phyloP scores from a whole-genome alignment of 1,140 invertebrate species.

The Sogatella furcifera region DNA sequence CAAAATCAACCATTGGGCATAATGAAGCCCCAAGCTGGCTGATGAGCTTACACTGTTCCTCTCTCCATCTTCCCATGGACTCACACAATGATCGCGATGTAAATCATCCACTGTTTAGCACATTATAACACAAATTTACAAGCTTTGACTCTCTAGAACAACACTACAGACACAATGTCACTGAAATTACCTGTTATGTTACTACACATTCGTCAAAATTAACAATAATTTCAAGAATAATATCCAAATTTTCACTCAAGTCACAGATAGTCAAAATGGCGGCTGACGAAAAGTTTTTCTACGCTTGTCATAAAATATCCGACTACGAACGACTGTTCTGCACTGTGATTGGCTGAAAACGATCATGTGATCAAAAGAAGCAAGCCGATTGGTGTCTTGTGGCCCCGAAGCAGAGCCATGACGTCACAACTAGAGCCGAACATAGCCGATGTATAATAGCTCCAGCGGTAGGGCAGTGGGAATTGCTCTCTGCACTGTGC shows the following conservation, averaged over 20 bases:
- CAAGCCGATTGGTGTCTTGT: constrained; percentile 21
- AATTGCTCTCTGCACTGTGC: not conserved
- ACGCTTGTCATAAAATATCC: constrained; percentile 81
- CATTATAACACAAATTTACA: constrained; percentile 27
- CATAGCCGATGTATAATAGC: constrained; percentile 25
- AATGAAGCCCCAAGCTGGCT: constrained; percentile 44
- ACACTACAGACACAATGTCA: constrained; percentile 27
- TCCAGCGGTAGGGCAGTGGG: constrained; percentile 20
- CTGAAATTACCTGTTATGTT: constrained; percentile 27
- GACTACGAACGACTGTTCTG: constrained; percentile 45
- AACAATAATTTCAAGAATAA: constrained; percentile 49
- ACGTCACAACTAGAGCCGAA: constrained; percentile 25
- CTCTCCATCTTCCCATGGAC: constrained; percentile 48
- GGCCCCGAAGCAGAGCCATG: constrained; percentile 19
- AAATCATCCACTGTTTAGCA: constrained; percentile 26
- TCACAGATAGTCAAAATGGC: constrained; percentile 66
- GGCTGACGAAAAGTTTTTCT: constrained; percentile 86
- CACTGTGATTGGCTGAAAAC: constrained; percentile 39
- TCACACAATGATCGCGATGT: constrained; percentile 24
- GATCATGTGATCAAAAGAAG: constrained; percentile 40
- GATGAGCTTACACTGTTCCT: constrained; percentile 43
- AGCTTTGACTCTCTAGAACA: constrained; percentile 28
- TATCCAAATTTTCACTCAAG: constrained; percentile 50
- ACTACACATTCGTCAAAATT: constrained; percentile 39
- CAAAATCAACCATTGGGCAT: constrained; percentile 54